Base-by-base conservation (phyloP, 2,797 vertebrate genomes). In the Gadopsis bispinosus region DNA sequence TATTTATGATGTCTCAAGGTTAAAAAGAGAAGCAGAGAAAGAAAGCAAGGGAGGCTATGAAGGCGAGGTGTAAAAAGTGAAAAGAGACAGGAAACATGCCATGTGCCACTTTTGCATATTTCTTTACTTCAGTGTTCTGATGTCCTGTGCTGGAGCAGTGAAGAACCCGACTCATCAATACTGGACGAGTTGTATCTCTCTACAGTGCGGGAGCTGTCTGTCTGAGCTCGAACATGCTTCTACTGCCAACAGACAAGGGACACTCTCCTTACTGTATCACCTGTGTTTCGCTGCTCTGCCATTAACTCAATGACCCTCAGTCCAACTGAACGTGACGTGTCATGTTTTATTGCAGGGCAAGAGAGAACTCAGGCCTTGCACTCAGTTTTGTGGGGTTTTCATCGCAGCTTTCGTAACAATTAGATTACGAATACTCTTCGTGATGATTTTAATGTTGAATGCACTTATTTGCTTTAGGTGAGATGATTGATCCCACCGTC, bases 81-180 rank as follows among this genome's bases (percentile, higher is more conserved):
- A 55, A 11, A 33, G 12, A 69, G 41, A 62, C 9, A 43, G 65
- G 56, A 64, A 81, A 65, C 20, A 59, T 66, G 43, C 58, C 2
- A 7, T 83, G 75, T 54, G 71, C 73, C 29, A 72, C 78, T 83
- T 86, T 77, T 86, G 81, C 84, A 90, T 87, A 87, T 85, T 79
- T 78, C 80, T 66, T 48, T 69, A 74, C 69, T 79, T 74, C 39
- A 16, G 59, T 53, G 66, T 72, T 68, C 29, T 67, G 60, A 39
- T 13, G 9, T 76, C 77, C 56, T 77, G 67, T 3, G 13, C 35
- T 29, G 19, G 54, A 81, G 81, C 58, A 64, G 26, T 31, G 43
- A 39, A 45, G 45, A 86, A 63, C 64, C 60, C 19, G 13, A 31
- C 88, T 89, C 90, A 92, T 94, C 86, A 93, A 92, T 93, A 91